Conservation (phyloP, 2,113 vertebrate species). For the Procavia capensis region DNA sequence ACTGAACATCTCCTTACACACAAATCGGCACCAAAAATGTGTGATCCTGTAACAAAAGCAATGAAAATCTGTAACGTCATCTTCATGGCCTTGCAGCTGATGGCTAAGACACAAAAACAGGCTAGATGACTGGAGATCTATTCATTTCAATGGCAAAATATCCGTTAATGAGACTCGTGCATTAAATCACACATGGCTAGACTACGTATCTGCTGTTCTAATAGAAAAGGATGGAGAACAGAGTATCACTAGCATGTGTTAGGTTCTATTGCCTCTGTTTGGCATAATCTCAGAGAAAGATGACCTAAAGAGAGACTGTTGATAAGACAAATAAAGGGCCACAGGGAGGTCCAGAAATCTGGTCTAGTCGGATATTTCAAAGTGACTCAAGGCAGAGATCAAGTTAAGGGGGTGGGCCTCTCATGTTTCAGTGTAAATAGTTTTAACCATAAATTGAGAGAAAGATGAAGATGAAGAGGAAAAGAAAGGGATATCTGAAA, state of each 20-base stretch:
- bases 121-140: background rate
- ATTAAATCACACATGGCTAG: background rate
- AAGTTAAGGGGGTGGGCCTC: background rate
- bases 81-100: background rate
- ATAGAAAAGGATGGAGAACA: background rate
- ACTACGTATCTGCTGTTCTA: background rate
- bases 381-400: background rate
- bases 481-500: background rate
- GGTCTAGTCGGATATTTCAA: too few relatives aligned
- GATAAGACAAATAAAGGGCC: slow-evolving; percentile 16
- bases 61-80: background rate
- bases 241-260: background rate
- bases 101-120: background rate
- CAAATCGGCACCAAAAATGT: background rate
- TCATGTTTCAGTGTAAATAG: background rate
- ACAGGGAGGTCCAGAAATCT: background rate
- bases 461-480: background rate
- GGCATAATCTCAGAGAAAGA: background rate
- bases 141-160: background rate
- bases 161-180: background rate
- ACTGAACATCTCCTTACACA: background rate
- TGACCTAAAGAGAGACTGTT: background rate
- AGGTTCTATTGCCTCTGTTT: background rate
- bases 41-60: background rate
- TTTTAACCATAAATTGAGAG: background rate